Evolutionary conservation across 2,888 invertebrate genomes (phyloP).

Genomic region (Argyresthia albistria): DNA sequence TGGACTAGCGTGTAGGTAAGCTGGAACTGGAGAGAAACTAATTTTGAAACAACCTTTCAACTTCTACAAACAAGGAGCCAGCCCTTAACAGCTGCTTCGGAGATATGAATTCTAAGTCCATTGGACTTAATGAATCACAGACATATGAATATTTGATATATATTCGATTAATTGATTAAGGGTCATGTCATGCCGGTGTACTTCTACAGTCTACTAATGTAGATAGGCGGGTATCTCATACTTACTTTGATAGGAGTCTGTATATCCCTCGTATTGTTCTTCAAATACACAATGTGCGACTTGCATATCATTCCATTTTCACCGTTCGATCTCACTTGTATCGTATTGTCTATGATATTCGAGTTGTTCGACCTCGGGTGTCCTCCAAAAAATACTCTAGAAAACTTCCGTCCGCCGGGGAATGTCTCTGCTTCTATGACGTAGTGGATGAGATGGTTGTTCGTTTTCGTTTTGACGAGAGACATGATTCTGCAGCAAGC

Average conservation of each 20-base stretch:
- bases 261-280: constrained; percentile 89
- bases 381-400: constrained; percentile 83
- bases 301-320: constrained; percentile 72
- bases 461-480: constrained; percentile 58
- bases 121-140: no score
- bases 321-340: constrained; percentile 73
- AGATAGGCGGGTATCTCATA: constrained; percentile 1
- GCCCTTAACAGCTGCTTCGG: no score
- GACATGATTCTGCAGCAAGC: constrained; percentile 87
- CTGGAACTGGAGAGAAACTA: constrained; percentile 72
- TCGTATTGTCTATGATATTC: constrained; percentile 75
- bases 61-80: no score
- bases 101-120: no score
- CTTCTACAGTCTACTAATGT: background rate
- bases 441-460: constrained; percentile 76
- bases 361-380: constrained; percentile 59
- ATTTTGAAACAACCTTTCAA: background rate
- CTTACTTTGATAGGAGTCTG: constrained; percentile 85
- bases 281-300: constrained; percentile 86
- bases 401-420: constrained; percentile 80
- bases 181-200: background rate
- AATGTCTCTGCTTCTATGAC: constrained; percentile 89
- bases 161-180: no score
- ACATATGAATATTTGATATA: no score
- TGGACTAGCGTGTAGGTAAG: constrained; percentile 88